Conservation (phyloP, 2,113 vertebrate genomes). For the Oryzias woworae region DNA sequence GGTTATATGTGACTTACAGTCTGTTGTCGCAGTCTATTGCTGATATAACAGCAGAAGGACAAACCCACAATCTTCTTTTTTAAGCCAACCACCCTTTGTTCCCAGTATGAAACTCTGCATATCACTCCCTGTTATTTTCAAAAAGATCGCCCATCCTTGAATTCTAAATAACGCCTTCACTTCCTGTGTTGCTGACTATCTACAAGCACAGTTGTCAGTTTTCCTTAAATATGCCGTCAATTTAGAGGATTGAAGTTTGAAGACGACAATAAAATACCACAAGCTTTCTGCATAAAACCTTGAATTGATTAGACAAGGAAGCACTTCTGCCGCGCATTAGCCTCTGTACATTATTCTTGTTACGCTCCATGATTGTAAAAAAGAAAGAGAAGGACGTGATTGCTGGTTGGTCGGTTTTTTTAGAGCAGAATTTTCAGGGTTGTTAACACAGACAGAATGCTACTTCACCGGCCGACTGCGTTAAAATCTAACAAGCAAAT, state of each 20-base stretch:
- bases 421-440: constrained; percentile 35
- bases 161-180: constrained; percentile 26
- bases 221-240: constrained; percentile 10
- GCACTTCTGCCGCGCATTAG: constrained; percentile 21
- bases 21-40: no score
- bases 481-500: constrained; percentile 29
- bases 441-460: constrained; percentile 25
- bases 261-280: constrained; percentile 8
- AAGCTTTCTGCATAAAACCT: constrained; percentile 24
- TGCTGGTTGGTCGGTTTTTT: neutral
- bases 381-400: neutral
- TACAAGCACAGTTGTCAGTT: constrained; percentile 4
- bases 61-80: constrained; percentile 4
- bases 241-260: constrained; percentile 5
- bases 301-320: constrained; percentile 25
- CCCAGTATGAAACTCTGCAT: constrained; percentile 5
- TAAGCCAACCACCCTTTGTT: neutral
- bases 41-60: no score
- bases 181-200: constrained; percentile 27
- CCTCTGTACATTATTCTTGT: constrained; percentile 5
- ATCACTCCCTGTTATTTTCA: constrained; percentile 22
- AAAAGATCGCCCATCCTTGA: constrained; percentile 10
- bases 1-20: no score
- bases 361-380: neutral
- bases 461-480: neutral